Evolutionary conservation across 2,888 invertebrate genomes (phyloP).

Genomic region (Chrysolina haemoptera): DNA sequence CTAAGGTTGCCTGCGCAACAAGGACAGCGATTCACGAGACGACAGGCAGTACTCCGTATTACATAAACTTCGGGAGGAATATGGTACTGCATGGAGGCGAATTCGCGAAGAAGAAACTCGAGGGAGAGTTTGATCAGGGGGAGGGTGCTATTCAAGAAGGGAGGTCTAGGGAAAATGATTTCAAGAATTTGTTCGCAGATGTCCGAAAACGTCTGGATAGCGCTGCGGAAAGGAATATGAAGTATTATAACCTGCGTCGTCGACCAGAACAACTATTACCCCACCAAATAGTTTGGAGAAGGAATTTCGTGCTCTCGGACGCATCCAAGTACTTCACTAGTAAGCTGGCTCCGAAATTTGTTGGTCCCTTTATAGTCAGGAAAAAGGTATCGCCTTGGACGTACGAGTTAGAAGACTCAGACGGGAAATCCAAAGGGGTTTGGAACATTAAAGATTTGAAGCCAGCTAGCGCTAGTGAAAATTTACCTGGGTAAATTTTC

Average conservation of each 20-base stretch:
- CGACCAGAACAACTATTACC: constrained; percentile 29
- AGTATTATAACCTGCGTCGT: constrained; percentile 41
- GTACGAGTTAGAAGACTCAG: constrained; percentile 20
- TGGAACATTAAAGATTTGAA: constrained; percentile 27
- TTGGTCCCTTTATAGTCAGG: too few species aligned
- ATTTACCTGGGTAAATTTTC: too few species aligned
- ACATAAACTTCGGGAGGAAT: constrained; percentile 32
- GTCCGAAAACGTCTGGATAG: constrained; percentile 10
- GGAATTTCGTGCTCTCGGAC: constrained; percentile 47
- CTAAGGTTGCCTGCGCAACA: constrained; percentile 30
- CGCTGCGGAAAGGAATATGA: constrained; percentile 37
- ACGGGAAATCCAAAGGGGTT: constrained; percentile 24
- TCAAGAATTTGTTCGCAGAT: not conserved
- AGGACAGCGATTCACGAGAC: constrained; percentile 29
- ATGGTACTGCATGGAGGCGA: constrained; percentile 21
- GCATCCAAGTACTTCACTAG: constrained; percentile 46
- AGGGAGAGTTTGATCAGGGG: not conserved
- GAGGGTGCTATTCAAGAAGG: not conserved
- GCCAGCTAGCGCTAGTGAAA: too few species aligned
- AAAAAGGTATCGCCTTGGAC: constrained; percentile 33
- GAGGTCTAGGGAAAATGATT: not conserved
- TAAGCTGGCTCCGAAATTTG: constrained; percentile 50
- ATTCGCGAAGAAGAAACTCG: too few species aligned
- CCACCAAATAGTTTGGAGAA: constrained; percentile 45
- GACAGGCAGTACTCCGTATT: constrained; percentile 24